Conservation (phyloP, 2,113 vertebrate genomes). For the Nyctereutes procyonoides region DNA sequence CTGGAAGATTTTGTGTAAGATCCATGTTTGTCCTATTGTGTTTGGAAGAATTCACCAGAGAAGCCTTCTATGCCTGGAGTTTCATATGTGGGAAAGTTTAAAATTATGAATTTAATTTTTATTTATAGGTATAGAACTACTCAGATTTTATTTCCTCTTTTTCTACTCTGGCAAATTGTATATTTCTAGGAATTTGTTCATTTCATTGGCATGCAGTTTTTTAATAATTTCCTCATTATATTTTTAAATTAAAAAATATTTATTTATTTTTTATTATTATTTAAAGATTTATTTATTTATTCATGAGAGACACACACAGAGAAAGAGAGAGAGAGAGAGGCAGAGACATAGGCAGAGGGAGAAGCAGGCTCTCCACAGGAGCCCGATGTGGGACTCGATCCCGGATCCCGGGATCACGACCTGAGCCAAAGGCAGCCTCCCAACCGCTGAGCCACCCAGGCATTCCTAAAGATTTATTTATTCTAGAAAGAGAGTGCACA, state of each 20-base stretch:
- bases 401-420: too few relatives aligned
- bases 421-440: too few relatives aligned
- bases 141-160: background rate
- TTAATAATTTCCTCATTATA: background rate
- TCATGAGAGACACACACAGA: too few relatives aligned
- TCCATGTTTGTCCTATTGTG: background rate
- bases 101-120: slow-evolving; percentile 37
- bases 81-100: background rate
- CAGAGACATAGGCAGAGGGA: too few relatives aligned
- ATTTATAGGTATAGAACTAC: background rate
- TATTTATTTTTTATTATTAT: background rate
- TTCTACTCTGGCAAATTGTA: background rate
- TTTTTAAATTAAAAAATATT: background rate
- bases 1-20: background rate
- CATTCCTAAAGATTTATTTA: too few relatives aligned
- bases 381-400: too few relatives aligned
- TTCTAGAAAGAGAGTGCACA: background rate
- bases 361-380: too few relatives aligned
- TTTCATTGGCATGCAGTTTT: background rate
- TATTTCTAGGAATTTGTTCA: background rate
- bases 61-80: background rate
- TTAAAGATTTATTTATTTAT: too few relatives aligned
- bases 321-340: background rate
- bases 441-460: too few relatives aligned
- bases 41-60: slow-evolving; percentile 7